phyloP scores from a whole-genome alignment of 2,888 invertebrate species.

The Andrena flavipes region DNA sequence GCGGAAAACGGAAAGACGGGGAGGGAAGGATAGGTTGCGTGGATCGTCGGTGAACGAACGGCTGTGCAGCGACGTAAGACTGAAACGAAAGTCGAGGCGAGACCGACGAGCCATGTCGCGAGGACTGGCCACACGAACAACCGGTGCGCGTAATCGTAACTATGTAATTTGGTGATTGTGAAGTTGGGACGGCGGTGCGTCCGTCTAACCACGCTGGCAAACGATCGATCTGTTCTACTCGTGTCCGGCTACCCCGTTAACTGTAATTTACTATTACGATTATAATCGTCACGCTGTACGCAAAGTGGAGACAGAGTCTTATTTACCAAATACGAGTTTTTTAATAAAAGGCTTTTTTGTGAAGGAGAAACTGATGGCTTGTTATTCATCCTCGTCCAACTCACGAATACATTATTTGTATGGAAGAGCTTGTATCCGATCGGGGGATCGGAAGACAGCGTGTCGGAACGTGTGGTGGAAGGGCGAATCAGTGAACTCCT shows the following conservation, averaged over 20 bases:
- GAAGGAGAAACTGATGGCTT: slow-evolving; percentile 37
- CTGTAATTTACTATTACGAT: slow-evolving; percentile 73
- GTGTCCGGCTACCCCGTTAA: slow-evolving; percentile 67
- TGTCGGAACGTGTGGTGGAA: no score
- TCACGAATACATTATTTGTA: no score
- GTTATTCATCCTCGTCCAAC: no score
- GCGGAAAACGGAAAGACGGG: neutral
- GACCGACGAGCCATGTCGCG: slow-evolving; percentile 4
- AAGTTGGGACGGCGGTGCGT: neutral
- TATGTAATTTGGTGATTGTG: slow-evolving; percentile 15
- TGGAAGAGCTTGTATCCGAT: no score
- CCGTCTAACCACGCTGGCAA: neutral
- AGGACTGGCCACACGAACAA: neutral
- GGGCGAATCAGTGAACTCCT: no score
- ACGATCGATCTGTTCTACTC: slow-evolving; percentile 13
- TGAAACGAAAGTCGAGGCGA: slow-evolving; percentile 17
- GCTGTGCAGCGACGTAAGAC: neutral
- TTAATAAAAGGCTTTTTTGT: slow-evolving; percentile 74
- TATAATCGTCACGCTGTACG: slow-evolving; percentile 72
- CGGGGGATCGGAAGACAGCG: no score
- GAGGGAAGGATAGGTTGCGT: neutral
- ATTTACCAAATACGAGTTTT: slow-evolving; percentile 78
- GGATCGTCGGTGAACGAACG: slow-evolving; percentile 15
- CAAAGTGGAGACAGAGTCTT: slow-evolving; percentile 74
- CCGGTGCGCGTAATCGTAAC: slow-evolving; percentile 29